Conservation (phyloP, 2,113 vertebrate species). For the Pantherophis guttatus region DNA sequence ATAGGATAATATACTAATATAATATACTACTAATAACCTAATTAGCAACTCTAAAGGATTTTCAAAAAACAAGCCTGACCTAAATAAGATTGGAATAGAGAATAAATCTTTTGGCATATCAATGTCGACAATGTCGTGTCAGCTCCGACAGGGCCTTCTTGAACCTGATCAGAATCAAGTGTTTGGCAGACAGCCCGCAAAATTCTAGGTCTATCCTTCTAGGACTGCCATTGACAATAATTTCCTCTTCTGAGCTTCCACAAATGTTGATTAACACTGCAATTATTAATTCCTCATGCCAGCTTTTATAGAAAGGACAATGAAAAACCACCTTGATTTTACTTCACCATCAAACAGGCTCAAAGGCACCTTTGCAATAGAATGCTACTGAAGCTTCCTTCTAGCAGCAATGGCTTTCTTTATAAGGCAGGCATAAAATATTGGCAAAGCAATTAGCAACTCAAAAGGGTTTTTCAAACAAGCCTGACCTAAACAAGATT, state of each 20-base stretch:
- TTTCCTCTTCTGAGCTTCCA: not conserved
- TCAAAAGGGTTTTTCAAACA: not conserved
- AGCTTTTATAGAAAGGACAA: not conserved
- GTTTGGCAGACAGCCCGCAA: not conserved
- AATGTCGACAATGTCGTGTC: not conserved
- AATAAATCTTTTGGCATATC: not conserved
- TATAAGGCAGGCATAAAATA: not conserved
- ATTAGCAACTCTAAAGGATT: not conserved
- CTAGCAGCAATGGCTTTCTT: not conserved
- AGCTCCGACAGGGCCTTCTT: not conserved
- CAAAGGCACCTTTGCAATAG: not conserved
- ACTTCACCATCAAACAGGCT: not conserved
- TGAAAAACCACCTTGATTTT: not conserved
- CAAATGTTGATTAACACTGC: not conserved
- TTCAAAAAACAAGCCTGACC: not conserved
- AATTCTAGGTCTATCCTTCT: not conserved
- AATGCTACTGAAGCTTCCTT: not conserved
- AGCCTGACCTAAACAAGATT: not conserved
- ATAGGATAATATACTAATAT: not conserved
- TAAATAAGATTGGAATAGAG: not conserved
- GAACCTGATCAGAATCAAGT: not conserved
- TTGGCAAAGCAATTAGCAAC: not conserved
- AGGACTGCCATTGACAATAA: not conserved
- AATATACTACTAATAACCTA: not conserved
- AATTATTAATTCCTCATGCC: not conserved